Percentiles rank a stretch among this genome's conserved stretches.
These are phyloP conservation scores for Danio tinwini DNA, from an alignment of 2,797 vertebrate genomes.

Conservation along the genomic window DNA sequence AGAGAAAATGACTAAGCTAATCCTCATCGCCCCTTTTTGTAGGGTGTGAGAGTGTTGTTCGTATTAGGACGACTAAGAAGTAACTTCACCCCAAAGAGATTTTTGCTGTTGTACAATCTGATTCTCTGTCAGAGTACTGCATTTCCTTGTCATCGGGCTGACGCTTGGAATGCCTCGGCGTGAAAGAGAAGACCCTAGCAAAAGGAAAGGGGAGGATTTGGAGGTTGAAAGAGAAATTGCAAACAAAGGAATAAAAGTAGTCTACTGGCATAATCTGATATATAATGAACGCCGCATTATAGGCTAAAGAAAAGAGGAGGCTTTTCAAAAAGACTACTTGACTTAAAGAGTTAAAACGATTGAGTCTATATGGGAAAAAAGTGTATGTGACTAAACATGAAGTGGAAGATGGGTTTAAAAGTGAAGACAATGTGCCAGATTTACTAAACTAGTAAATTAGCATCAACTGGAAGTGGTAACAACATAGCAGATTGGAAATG, in stretches of 20 bases:
- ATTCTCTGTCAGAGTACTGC: constrained; percentile 13
- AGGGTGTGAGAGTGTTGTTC: constrained; percentile 59
- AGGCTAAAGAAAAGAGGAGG: constrained; percentile 2
- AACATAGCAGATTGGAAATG: too few relatives aligned
- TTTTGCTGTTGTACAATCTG: constrained; percentile 17
- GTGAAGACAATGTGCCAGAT: background rate
- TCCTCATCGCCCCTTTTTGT: constrained; percentile 68
- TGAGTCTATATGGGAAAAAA: background rate
- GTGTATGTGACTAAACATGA: background rate
- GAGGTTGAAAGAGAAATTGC: constrained; percentile 59
- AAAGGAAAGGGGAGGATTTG: constrained; percentile 37
- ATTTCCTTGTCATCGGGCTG: constrained; percentile 72
- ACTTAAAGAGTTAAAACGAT: constrained; percentile 40
- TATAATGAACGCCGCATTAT: constrained; percentile 62
- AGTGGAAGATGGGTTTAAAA: background rate
- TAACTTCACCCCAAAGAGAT: constrained; percentile 39
- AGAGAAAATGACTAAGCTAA: constrained; percentile 82
- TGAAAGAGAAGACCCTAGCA: constrained; percentile 51
- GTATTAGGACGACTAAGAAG: constrained; percentile 42
- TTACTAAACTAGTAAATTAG: too few relatives aligned
- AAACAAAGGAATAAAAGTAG: constrained; percentile 68
- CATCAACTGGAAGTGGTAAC: too few relatives aligned
- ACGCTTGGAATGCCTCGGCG: constrained; percentile 76
- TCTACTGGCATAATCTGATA: constrained; percentile 72
- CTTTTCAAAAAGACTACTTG: constrained; percentile 30